Evolutionary conservation across 2,113 vertebrate species (phyloP).

Genomic region (Sylvilagus bachmani): DNA sequence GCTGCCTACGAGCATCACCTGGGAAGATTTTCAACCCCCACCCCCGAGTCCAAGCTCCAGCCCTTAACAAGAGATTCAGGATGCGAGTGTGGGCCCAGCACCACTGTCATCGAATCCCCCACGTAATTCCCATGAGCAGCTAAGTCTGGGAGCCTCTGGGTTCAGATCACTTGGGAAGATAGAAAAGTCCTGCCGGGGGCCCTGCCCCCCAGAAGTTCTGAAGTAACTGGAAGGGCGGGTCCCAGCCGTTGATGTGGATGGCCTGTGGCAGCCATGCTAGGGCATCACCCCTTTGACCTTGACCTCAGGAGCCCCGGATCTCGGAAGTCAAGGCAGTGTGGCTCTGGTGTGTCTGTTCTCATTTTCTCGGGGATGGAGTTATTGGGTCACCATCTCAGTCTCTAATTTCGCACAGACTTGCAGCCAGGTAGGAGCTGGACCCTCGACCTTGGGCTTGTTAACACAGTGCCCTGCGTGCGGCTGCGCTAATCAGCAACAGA

Average conservation of each 20-base stretch:
- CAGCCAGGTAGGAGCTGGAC: background rate
- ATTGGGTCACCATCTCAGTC: background rate
- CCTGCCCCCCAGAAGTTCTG: fast-evolving
- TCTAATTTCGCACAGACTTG: background rate
- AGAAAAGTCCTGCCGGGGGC: fast-evolving
- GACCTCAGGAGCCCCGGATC: background rate
- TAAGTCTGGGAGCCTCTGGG: background rate
- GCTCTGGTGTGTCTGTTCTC: background rate
- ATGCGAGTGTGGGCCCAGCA: too few species aligned
- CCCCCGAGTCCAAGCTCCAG: fast-evolving
- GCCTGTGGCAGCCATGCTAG: too few species aligned
- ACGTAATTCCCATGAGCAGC: fast-evolving
- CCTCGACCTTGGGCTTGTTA: background rate
- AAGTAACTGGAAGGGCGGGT: fast-evolving
- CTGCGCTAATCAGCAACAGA: fast-evolving
- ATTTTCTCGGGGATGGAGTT: background rate
- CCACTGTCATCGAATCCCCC: fast-evolving
- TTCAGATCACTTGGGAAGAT: fast-evolving
- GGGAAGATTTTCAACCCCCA: background rate
- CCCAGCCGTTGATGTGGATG: fast-evolving
- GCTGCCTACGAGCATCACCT: background rate
- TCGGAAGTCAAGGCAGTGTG: background rate
- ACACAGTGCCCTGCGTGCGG: fast-evolving
- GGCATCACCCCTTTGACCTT: background rate
- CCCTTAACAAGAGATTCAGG: background rate